Percentiles rank a stretch among this genome's conserved stretches.
These are phyloP conservation scores for Diabrotica balteata DNA, from an alignment of 2,888 invertebrate genomes.

Conservation along the genomic window DNA sequence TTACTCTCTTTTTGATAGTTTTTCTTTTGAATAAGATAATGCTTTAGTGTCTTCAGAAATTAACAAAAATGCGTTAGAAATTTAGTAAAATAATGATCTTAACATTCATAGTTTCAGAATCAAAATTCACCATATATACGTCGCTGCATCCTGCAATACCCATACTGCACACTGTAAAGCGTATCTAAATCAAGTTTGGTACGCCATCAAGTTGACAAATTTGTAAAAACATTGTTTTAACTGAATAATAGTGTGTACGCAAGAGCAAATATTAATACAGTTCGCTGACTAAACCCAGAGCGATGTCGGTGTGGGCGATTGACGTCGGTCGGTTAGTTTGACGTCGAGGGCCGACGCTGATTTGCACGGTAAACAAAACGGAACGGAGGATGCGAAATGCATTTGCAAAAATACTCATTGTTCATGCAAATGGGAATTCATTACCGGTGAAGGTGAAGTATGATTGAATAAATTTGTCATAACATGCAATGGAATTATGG, in stretches of 20 bases:
- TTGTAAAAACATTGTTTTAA: constrained; percentile 31
- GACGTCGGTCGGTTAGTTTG: neutral
- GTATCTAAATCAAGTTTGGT: constrained; percentile 35
- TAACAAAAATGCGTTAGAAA: too few relatives aligned
- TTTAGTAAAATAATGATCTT: too few relatives aligned
- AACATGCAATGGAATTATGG: too few relatives aligned
- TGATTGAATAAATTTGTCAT: too few relatives aligned
- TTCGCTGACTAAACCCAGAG: constrained; percentile 4
- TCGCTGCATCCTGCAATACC: constrained; percentile 6
- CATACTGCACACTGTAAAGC: constrained; percentile 17
- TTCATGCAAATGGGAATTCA: neutral
- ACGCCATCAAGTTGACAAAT: constrained; percentile 33
- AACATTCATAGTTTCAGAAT: too few relatives aligned
- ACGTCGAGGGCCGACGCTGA: constrained; percentile 5
- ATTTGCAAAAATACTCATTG: neutral
- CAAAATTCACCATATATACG: neutral
- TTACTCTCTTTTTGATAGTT: too few relatives aligned
- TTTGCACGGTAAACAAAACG: neutral
- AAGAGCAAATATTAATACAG: constrained; percentile 30
- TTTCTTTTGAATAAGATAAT: too few relatives aligned
- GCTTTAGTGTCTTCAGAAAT: too few relatives aligned
- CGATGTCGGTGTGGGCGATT: neutral
- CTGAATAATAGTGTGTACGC: constrained; percentile 25
- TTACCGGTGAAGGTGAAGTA: too few relatives aligned
- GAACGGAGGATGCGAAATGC: too few relatives aligned